Conservation (phyloP, 2,797 vertebrate genomes). For the Chrysocyon brachyurus region DNA sequence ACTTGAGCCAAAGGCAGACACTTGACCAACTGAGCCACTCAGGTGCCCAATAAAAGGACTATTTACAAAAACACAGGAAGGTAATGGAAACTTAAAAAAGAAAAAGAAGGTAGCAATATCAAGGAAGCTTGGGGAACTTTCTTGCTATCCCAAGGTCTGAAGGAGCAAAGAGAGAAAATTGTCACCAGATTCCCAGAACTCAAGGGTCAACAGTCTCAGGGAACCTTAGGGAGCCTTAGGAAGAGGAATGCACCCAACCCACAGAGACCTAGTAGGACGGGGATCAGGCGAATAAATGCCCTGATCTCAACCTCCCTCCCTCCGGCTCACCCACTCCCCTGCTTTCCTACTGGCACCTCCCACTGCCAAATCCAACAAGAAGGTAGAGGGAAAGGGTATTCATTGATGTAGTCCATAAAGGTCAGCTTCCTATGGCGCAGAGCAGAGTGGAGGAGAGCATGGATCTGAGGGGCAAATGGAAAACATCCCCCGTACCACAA, state of each 20-base stretch:
- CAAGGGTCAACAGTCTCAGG: not conserved
- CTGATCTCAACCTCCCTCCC: not conserved
- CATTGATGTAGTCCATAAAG: not conserved
- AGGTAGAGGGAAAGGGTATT: not conserved
- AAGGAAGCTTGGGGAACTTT: not conserved
- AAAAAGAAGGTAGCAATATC: not conserved
- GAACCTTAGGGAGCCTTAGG: not conserved
- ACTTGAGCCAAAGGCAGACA: too few species aligned
- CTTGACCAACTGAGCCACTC: too few species aligned
- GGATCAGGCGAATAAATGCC: not conserved
- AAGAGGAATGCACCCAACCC: not conserved
- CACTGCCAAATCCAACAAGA: not conserved
- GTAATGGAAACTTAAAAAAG: constrained; percentile 22
- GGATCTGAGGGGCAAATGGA: not conserved
- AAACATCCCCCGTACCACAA: not conserved
- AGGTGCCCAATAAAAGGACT: not conserved
- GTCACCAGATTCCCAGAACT: not conserved
- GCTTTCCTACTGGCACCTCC: not conserved
- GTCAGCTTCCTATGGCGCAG: not conserved
- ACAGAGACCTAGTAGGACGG: not conserved
- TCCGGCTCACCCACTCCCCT: not conserved
- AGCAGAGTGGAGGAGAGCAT: not conserved
- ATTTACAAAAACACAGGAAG: not conserved
- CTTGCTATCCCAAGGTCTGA: not conserved
- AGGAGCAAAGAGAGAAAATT: not conserved